Percentiles rank a stretch among this genome's conserved stretches.
Evolutionary conservation across 1,140 invertebrate genomes (phyloP).

Genomic region (Scylla paramamosain): DNA sequence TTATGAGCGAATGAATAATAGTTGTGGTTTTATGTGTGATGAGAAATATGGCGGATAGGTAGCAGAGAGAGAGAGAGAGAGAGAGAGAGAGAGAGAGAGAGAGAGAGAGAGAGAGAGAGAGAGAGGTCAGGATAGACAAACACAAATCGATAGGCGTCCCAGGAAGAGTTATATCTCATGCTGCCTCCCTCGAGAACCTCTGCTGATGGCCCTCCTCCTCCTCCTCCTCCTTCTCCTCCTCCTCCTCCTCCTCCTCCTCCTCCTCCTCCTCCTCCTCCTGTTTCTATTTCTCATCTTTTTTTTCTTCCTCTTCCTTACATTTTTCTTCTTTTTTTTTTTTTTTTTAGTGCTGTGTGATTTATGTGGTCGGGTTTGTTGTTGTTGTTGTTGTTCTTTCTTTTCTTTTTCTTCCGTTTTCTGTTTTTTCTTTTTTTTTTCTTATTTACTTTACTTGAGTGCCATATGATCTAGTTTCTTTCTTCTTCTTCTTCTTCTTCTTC

Average conservation of each 20-base stretch:
- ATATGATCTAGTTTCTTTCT: not conserved
- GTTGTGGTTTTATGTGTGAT: not conserved
- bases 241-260: not conserved
- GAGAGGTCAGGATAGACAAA: constrained; percentile 19
- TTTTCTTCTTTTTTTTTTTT: not conserved
- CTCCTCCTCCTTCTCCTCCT: constrained; percentile 9
- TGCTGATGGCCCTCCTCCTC: not conserved
- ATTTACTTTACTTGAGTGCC: not conserved
- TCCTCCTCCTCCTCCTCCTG: no score
- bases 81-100: constrained; percentile 21
- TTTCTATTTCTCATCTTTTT: not conserved
- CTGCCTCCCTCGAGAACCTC: not conserved
- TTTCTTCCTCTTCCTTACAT: not conserved
- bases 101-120: constrained; percentile 27
- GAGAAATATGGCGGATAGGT: not conserved
- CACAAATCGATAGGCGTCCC: not conserved
- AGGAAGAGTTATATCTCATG: constrained; percentile 5
- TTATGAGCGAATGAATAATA: not conserved
- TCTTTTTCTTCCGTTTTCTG: not conserved
- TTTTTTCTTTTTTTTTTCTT: not conserved
- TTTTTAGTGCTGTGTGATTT: not conserved
- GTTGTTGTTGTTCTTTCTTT: not conserved
- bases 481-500: not conserved
- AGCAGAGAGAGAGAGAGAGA: constrained; percentile 11
- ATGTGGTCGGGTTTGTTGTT: not conserved